Conservation (phyloP, 2,113 vertebrate genomes). For the Gavia stellata region DNA sequence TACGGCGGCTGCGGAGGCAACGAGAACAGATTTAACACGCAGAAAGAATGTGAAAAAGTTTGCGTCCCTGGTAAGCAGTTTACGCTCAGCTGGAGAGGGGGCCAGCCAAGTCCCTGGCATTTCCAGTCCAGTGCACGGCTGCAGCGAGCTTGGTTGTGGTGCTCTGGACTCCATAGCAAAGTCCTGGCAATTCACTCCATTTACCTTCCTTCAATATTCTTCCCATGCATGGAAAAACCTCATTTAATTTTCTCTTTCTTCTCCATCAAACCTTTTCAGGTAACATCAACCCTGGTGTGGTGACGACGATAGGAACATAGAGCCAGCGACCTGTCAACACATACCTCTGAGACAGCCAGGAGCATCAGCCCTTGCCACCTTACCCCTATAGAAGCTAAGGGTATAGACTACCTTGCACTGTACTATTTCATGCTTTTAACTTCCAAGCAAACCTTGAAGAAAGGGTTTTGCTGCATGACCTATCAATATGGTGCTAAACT, state of each 20-base stretch:
- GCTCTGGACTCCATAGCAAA: background rate
- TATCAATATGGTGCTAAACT: slow-evolving; percentile 87
- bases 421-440: slow-evolving; percentile 76
- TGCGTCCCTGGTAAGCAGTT: slow-evolving; percentile 79
- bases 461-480: slow-evolving; percentile 73
- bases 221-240: background rate
- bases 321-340: slow-evolving; percentile 24
- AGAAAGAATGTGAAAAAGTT: slow-evolving; percentile 82
- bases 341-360: slow-evolving; percentile 75
- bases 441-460: slow-evolving; percentile 70
- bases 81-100: rapidly evolving
- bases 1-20: slow-evolving; percentile 91
- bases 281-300: slow-evolving; percentile 55
- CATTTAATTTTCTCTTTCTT: background rate
- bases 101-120: background rate
- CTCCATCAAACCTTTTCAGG: slow-evolving; percentile 46
- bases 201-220: background rate
- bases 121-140: background rate
- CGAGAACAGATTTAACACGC: slow-evolving; percentile 84
- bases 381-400: slow-evolving; percentile 69
- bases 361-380: slow-evolving; percentile 62
- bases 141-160: background rate
- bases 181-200: background rate
- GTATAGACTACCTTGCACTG: slow-evolving; percentile 81
- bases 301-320: slow-evolving; percentile 79